Conservation (phyloP, 2,797 vertebrate species). For the Distichodus sexfasciatus region DNA sequence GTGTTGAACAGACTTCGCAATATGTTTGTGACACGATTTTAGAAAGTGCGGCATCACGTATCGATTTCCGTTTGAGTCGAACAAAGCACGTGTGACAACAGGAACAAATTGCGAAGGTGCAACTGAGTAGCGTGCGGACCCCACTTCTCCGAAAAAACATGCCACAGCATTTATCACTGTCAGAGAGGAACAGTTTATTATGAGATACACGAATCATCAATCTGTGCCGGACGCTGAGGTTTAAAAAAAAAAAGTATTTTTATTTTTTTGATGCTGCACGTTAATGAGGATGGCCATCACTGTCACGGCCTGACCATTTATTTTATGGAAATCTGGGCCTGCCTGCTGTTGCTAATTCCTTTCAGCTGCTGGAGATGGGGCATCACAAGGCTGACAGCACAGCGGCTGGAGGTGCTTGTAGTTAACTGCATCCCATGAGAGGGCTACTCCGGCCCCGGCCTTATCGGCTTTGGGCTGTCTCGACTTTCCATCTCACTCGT, state of each 20-base stretch:
- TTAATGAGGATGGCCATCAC: constrained; percentile 47
- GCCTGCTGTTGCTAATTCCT: constrained; percentile 36
- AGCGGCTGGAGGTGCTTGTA: constrained; percentile 30
- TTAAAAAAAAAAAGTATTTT: no score
- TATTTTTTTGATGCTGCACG: constrained; percentile 10
- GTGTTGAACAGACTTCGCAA: no score
- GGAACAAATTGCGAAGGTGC: constrained; percentile 49
- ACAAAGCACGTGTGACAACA: constrained; percentile 39
- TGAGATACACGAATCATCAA: constrained; percentile 51
- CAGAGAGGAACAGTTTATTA: constrained; percentile 46
- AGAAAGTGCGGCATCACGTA: constrained; percentile 33
- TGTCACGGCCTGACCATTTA: constrained; percentile 32
- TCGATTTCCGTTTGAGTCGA: constrained; percentile 41
- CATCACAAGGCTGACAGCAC: constrained; percentile 26
- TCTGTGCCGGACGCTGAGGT: constrained; percentile 41
- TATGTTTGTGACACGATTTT: constrained; percentile 44
- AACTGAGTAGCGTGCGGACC: constrained; percentile 35
- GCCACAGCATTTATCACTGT: constrained; percentile 51
- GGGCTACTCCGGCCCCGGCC: constrained; percentile 16
- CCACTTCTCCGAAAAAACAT: no score
- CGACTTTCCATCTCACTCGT: constrained; percentile 4
- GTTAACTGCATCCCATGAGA: constrained; percentile 39
- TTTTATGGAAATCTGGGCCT: constrained; percentile 42
- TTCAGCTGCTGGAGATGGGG: constrained; percentile 15
- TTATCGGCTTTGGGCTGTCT: constrained; percentile 23